Conservation (phyloP, 2,888 invertebrate genomes). For the Phoenoteleia sp. region DNA sequence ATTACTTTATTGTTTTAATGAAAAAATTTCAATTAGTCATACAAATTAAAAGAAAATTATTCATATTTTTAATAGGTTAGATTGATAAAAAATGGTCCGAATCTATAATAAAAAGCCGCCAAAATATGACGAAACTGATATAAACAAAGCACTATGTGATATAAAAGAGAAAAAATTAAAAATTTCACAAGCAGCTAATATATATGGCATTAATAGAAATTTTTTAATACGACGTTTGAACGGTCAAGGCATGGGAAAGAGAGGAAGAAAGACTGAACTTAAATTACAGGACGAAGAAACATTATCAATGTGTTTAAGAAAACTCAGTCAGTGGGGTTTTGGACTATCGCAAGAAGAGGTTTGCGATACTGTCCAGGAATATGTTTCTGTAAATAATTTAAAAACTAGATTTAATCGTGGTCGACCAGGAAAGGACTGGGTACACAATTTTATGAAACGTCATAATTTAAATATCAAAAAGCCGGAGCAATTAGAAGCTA, state of each 20-base stretch:
- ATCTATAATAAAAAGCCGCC: too few relatives aligned
- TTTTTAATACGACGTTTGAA: conserved; percentile 25
- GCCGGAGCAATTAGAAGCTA: conserved; percentile 8
- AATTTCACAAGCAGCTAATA: too few relatives aligned
- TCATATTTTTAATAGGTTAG: too few relatives aligned
- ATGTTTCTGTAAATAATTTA: background rate
- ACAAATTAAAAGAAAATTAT: too few relatives aligned
- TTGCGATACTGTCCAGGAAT: conserved; percentile 12
- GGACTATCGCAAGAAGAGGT: conserved; percentile 22
- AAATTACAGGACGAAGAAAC: conserved; percentile 1
- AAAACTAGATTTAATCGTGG: background rate
- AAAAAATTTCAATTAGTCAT: too few relatives aligned
- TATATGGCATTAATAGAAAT: conserved; percentile 31
- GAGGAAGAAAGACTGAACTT: conserved; percentile 34
- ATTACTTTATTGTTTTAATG: too few relatives aligned
- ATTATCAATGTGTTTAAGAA: conserved; percentile 22
- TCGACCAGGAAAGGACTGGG: conserved; percentile 15
- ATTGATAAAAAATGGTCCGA: too few relatives aligned
- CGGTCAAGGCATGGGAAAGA: conserved; percentile 17
- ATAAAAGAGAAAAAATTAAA: too few relatives aligned
- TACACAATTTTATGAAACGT: conserved; percentile 16
- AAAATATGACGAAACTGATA: too few relatives aligned
- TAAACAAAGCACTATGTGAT: too few relatives aligned
- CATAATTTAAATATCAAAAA: conserved; percentile 6
- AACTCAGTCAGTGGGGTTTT: conserved; percentile 37